Conservation (phyloP, 2,113 vertebrate species). For the Antechinus flavipes region DNA sequence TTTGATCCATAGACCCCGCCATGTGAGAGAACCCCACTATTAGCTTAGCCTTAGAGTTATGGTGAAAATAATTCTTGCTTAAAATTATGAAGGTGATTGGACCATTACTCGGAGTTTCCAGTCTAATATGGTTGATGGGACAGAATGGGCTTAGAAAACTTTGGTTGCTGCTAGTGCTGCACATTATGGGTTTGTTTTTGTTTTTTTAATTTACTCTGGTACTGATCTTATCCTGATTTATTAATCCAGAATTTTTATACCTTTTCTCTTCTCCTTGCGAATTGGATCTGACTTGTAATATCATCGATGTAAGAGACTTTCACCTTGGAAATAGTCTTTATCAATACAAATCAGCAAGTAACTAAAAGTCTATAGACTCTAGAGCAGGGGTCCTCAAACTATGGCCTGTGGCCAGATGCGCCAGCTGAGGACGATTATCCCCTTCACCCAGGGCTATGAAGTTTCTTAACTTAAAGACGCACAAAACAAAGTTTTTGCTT, state of each 20-base stretch:
- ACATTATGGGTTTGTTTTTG: background rate
- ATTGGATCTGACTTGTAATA: background rate
- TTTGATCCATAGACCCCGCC: background rate
- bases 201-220: background rate
- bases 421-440: too few relatives aligned
- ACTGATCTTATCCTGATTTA: background rate
- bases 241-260: background rate
- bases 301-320: background rate
- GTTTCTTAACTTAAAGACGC: too few relatives aligned
- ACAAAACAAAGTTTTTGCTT: too few relatives aligned
- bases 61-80: background rate
- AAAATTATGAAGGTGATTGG: background rate
- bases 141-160: background rate
- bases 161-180: background rate
- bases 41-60: background rate
- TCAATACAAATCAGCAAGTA: background rate
- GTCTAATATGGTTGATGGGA: background rate
- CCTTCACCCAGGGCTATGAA: too few relatives aligned
- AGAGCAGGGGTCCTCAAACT: too few relatives aligned
- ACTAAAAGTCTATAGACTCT: background rate
- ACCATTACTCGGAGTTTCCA: background rate
- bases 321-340: too few relatives aligned
- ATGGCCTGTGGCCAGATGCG: too few relatives aligned
- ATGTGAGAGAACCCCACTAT: background rate
- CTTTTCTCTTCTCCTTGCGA: background rate